Conservation (phyloP, 2,888 invertebrate species). For the Ectobius pallidus region DNA sequence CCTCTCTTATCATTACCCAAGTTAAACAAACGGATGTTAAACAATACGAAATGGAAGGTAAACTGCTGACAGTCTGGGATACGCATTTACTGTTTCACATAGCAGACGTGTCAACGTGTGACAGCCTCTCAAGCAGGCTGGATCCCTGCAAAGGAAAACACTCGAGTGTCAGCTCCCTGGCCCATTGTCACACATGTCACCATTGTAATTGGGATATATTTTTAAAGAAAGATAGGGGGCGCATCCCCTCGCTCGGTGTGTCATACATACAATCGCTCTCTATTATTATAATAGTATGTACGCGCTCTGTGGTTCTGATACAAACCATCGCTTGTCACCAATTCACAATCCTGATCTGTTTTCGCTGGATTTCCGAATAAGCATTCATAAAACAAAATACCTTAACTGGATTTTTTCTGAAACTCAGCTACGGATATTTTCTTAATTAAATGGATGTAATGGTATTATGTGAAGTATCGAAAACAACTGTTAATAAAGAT, state of each 20-base stretch:
- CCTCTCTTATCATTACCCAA: neutral
- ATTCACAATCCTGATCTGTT: too few relatives aligned
- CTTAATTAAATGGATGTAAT: too few relatives aligned
- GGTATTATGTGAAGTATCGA: too few relatives aligned
- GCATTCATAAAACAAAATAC: too few relatives aligned
- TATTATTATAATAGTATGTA: neutral
- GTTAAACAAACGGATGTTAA: neutral
- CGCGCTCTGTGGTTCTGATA: too few relatives aligned
- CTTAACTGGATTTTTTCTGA: too few relatives aligned
- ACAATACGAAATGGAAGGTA: neutral
- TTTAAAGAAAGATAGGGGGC: slow-evolving; percentile 16
- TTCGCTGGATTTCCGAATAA: too few relatives aligned
- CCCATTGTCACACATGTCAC: slow-evolving; percentile 21
- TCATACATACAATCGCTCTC: neutral
- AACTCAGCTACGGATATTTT: too few relatives aligned
- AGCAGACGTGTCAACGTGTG: slow-evolving; percentile 33
- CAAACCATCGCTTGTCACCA: too few relatives aligned
- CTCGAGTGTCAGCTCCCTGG: slow-evolving; percentile 19
- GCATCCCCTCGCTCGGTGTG: neutral
- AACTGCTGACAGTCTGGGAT: neutral
- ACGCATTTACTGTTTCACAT: slow-evolving; percentile 11
- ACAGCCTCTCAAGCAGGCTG: slow-evolving; percentile 7
- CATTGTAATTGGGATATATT: slow-evolving; percentile 28
- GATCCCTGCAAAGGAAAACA: slow-evolving; percentile 32
- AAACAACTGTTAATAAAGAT: too few relatives aligned